phyloP scores from a whole-genome alignment of 2,113 vertebrate species.

The Mirza zaza region DNA sequence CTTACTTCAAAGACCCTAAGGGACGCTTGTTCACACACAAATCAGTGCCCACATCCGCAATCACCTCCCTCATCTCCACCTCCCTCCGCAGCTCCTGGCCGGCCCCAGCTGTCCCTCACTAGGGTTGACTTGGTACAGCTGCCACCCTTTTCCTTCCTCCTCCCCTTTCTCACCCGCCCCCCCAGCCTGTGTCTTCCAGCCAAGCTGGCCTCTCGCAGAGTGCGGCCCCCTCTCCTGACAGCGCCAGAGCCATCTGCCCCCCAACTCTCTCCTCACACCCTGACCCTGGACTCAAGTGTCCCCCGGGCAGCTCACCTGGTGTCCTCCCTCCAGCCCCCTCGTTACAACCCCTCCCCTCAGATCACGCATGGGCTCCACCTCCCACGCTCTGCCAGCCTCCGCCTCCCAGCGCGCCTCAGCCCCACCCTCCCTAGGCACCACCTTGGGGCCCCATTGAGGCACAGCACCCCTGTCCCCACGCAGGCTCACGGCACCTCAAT shows the following conservation, averaged over 20 bases:
- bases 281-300: neutral
- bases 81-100: neutral
- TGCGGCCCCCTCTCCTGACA: rapidly evolving
- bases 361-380: neutral
- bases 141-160: no score
- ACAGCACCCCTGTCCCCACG: neutral
- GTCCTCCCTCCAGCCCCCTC: neutral
- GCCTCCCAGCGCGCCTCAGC: neutral
- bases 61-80: neutral
- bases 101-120: neutral
- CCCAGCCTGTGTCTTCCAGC: neutral
- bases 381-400: neutral
- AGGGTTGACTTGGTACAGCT: neutral
- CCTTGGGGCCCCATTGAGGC: neutral
- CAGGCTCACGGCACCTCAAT: neutral
- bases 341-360: neutral
- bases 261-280: neutral
- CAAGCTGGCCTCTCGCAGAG: neutral
- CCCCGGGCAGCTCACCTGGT: neutral
- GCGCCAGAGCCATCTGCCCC: neutral
- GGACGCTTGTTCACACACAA: neutral
- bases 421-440: neutral
- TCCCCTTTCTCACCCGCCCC: neutral
- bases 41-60: neutral
- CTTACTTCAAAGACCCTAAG: neutral